Evolutionary conservation across 2,113 vertebrate genomes (phyloP).

Genomic region (Cromileptes altivelis): DNA sequence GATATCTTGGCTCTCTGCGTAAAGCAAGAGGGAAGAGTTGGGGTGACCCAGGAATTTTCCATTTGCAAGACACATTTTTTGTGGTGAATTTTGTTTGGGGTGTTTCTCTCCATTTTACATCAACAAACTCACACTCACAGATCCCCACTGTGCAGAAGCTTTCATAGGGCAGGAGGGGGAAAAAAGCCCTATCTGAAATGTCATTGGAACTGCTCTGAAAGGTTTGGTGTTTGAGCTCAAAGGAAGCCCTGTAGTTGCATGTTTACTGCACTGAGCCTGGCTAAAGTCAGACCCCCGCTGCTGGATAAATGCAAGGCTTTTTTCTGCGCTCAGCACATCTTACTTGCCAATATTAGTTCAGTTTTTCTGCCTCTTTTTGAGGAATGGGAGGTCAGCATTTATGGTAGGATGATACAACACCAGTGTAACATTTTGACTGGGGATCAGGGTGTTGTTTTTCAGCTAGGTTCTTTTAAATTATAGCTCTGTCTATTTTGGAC

Average conservation of each 20-base stretch:
- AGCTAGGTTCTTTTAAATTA: conserved; percentile 69
- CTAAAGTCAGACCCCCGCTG: conserved; percentile 56
- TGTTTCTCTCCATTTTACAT: conserved; percentile 64
- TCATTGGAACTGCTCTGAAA: conserved; percentile 69
- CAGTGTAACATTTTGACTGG: conserved; percentile 55
- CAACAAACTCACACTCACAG: conserved; percentile 66
- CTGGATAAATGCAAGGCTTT: conserved; percentile 69
- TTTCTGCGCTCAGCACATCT: conserved; percentile 62
- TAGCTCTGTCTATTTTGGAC: conserved; percentile 79
- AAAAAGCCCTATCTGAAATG: conserved; percentile 59
- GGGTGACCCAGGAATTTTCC: conserved; percentile 59
- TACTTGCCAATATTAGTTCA: conserved; percentile 55
- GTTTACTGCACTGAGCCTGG: conserved; percentile 67
- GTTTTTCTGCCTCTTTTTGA: conserved; percentile 16
- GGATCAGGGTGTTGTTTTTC: conserved; percentile 52
- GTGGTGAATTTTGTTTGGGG: conserved; percentile 54
- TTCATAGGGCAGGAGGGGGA: conserved; percentile 35
- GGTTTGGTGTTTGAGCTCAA: conserved; percentile 78
- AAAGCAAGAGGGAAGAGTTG: conserved; percentile 31
- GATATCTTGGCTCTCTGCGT: conserved; percentile 20
- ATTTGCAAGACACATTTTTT: conserved; percentile 45
- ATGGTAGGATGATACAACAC: conserved; percentile 55
- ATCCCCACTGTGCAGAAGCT: conserved; percentile 57
- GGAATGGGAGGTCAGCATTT: conserved; percentile 63
- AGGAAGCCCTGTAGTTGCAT: conserved; percentile 78